Percentiles rank a stretch among this genome's conserved stretches.
phyloP scores from a whole-genome alignment of 2,797 vertebrate genomes.

The Acanthurus leucopareius region DNA sequence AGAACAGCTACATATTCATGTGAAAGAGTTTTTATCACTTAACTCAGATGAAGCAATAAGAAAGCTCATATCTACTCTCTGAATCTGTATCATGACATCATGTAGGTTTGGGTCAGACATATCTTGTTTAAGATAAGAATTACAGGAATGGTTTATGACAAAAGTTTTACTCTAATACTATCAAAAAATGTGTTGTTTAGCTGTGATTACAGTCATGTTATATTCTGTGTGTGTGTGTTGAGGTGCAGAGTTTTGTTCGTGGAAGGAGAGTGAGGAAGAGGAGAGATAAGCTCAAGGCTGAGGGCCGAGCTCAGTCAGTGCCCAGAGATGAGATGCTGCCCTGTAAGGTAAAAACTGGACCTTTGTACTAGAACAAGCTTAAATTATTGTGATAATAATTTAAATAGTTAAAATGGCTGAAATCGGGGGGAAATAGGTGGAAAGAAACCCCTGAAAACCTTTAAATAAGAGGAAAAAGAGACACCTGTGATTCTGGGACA shows the following conservation, averaged over 20 bases:
- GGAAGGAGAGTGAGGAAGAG: constrained; percentile 95
- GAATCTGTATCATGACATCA: too few relatives aligned
- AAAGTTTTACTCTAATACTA: too few relatives aligned
- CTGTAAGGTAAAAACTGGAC: constrained; percentile 87
- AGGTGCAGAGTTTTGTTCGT: constrained; percentile 93
- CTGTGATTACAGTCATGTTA: background rate
- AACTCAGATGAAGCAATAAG: background rate
- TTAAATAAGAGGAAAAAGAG: background rate
- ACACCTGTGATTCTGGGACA: background rate
- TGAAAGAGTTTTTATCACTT: too few relatives aligned
- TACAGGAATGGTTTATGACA: background rate
- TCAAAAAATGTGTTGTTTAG: too few relatives aligned
- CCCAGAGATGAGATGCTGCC: constrained; percentile 93
- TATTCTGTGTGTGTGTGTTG: constrained; percentile 34
- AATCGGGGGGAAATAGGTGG: too few relatives aligned
- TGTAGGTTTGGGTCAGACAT: background rate
- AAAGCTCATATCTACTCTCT: background rate
- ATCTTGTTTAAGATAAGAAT: background rate
- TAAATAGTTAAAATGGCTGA: background rate
- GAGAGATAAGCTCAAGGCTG: constrained; percentile 94
- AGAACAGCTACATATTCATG: too few relatives aligned
- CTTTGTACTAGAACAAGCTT: background rate
- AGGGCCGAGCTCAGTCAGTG: constrained; percentile 94
- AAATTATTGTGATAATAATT: background rate
- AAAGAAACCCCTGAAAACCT: too few relatives aligned